A percentile compares a stretch with the other conserved stretches of the same genome.
phyloP scores from a whole-genome alignment of 2,888 invertebrate genomes.

The Ormyrus thymus region DNA sequence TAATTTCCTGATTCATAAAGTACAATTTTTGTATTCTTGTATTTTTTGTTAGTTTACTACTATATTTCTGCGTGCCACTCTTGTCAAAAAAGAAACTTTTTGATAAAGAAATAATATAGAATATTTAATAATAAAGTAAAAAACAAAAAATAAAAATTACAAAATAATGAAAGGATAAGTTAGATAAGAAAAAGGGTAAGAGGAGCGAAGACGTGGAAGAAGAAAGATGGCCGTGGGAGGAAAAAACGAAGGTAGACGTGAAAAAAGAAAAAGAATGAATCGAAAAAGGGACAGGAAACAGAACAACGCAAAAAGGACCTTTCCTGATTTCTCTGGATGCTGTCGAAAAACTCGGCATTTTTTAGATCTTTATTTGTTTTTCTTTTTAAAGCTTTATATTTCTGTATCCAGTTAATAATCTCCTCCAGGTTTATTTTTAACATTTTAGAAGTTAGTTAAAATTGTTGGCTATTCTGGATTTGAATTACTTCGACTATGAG shows the following conservation, averaged over 20 bases:
- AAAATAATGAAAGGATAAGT: constrained; percentile 5
- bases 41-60: too few species aligned
- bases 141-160: constrained; percentile 5
- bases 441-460: too few species aligned
- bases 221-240: constrained; percentile 29
- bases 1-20: too few species aligned
- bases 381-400: not conserved
- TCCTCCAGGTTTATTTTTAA: too few species aligned
- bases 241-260: constrained; percentile 34
- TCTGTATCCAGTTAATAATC: too few species aligned
- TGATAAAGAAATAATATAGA: too few species aligned
- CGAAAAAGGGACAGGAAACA: constrained; percentile 31
- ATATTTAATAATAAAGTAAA: constrained; percentile 4
- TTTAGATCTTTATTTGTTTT: not conserved
- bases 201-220: constrained; percentile 9
- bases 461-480: too few species aligned
- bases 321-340: constrained; percentile 11
- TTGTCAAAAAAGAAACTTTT: too few species aligned
- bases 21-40: too few species aligned
- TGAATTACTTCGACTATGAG: too few species aligned
- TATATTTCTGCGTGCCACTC: too few species aligned
- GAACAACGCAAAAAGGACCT: constrained; percentile 2
- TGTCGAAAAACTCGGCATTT: constrained; percentile 4
- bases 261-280: constrained; percentile 46
- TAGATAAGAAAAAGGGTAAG: constrained; percentile 9